phyloP scores from a whole-genome alignment of 2,888 invertebrate genomes.

The Imbricaverruca yamaguchii region DNA sequence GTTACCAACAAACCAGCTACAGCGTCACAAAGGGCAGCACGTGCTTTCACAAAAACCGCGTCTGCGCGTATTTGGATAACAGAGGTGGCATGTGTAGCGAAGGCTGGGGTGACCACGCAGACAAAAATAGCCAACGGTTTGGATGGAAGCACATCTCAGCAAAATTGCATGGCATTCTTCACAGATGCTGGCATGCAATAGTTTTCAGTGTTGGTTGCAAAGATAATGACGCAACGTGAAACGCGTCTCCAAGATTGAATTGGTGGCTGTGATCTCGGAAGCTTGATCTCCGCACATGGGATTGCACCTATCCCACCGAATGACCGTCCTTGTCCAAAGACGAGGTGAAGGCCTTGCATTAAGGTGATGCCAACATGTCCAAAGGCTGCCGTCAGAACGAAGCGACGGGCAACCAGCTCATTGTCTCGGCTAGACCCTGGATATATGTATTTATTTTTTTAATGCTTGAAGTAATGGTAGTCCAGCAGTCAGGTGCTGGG shows the following conservation, averaged over 20 bases:
- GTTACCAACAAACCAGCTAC: too few species aligned
- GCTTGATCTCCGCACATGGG: not conserved
- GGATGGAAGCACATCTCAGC: not conserved
- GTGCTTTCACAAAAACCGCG: too few species aligned
- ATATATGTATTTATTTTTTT: constrained; percentile 5
- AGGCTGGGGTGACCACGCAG: not conserved
- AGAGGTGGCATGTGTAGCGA: too few species aligned
- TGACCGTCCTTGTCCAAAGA: not conserved
- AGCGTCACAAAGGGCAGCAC: too few species aligned
- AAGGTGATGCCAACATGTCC: not conserved
- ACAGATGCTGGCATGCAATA: not conserved
- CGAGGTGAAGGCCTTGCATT: too few species aligned
- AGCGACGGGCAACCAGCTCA: not conserved
- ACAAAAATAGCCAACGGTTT: not conserved
- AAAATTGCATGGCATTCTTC: not conserved
- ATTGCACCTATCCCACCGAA: not conserved
- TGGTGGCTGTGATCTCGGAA: constrained; percentile 9
- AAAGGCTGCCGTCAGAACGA: not conserved
- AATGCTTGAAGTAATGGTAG: not conserved
- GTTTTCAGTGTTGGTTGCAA: not conserved
- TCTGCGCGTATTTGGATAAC: too few species aligned
- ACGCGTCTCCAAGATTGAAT: too few species aligned
- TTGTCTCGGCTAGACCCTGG: not conserved
- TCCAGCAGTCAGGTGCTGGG: too few species aligned
- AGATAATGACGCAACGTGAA: not conserved